These are phyloP conservation scores for Dipus sagitta DNA, from an alignment of 2,797 vertebrate genomes.

Conservation along the genomic window DNA sequence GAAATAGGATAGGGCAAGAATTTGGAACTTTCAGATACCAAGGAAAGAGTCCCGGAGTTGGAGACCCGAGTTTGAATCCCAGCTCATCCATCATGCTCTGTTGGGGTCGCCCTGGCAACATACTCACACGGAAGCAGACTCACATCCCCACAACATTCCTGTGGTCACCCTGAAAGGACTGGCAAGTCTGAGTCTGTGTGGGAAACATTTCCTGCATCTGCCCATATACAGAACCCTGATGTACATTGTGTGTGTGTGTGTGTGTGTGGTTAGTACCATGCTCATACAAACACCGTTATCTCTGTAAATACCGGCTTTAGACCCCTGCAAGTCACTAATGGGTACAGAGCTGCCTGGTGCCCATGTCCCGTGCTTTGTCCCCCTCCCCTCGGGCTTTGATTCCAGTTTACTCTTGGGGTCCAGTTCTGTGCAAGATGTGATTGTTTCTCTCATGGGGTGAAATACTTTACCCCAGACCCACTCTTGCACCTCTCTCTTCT, in stretches of 20 bases:
- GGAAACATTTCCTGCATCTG: too few relatives aligned
- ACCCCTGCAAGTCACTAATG: not conserved
- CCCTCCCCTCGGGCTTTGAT: too few relatives aligned
- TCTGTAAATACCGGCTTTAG: not conserved
- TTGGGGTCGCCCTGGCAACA: not conserved
- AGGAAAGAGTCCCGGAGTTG: not conserved
- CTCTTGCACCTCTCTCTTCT: not conserved
- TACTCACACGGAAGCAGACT: not conserved
- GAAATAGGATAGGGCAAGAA: slow-evolving; percentile 77
- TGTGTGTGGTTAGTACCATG: not conserved
- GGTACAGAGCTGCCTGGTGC: not conserved
- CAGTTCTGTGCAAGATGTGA: accelerated
- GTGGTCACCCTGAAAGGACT: not conserved
- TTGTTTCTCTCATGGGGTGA: accelerated
- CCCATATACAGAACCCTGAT: accelerated
- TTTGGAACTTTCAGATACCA: slow-evolving; percentile 34
- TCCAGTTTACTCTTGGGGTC: not conserved
- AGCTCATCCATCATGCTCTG: slow-evolving; percentile 26
- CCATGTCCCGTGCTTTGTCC: not conserved
- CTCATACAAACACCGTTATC: not conserved
- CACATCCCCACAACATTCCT: not conserved
- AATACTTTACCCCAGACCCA: accelerated
- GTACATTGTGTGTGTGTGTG: not conserved
- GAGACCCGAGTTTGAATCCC: slow-evolving; percentile 70
- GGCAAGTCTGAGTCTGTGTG: accelerated